A percentile compares a stretch with the other conserved stretches of the same genome.
These are phyloP conservation scores for Silurus asotus DNA, from an alignment of 2,113 vertebrate genomes.

Conservation along the genomic window DNA sequence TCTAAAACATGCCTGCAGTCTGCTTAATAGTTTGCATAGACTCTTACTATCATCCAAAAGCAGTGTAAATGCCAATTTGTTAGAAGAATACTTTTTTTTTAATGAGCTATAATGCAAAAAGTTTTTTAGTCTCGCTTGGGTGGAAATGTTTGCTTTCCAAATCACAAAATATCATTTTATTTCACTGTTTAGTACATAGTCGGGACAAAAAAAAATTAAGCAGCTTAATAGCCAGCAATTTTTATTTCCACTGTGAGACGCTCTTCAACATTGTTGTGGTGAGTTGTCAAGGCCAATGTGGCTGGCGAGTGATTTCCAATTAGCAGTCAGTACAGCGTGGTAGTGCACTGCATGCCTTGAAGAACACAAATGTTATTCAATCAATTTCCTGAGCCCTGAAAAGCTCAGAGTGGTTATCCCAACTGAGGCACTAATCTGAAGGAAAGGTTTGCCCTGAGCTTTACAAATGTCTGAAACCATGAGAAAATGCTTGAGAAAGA, in stretches of 20 bases:
- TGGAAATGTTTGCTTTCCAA: neutral
- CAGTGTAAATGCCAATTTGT: neutral
- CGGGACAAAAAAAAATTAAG: neutral
- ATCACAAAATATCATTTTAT: neutral
- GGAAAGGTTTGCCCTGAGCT: constrained; percentile 1
- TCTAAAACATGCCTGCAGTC: neutral
- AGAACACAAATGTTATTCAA: constrained; percentile 25
- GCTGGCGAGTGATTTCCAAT: constrained; percentile 31
- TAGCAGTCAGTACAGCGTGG: constrained; percentile 38
- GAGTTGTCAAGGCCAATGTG: constrained; percentile 23
- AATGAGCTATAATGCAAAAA: neutral
- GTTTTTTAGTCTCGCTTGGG: neutral
- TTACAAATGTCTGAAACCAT: constrained; percentile 17
- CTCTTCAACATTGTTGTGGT: neutral
- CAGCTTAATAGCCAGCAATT: neutral
- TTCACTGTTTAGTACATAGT: neutral
- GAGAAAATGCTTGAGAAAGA: neutral
- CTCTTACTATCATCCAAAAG: neutral
- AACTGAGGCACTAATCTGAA: constrained; percentile 28
- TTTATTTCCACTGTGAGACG: neutral
- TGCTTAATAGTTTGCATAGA: neutral
- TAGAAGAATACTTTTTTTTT: neutral
- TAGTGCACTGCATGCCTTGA: constrained; percentile 23
- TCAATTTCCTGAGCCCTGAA: constrained; percentile 32
- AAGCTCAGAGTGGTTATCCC: constrained; percentile 5